Percentiles rank a stretch among this genome's conserved stretches.
Evolutionary conservation across 2,113 vertebrate species (phyloP).

Genomic region (Galbula dea): DNA sequence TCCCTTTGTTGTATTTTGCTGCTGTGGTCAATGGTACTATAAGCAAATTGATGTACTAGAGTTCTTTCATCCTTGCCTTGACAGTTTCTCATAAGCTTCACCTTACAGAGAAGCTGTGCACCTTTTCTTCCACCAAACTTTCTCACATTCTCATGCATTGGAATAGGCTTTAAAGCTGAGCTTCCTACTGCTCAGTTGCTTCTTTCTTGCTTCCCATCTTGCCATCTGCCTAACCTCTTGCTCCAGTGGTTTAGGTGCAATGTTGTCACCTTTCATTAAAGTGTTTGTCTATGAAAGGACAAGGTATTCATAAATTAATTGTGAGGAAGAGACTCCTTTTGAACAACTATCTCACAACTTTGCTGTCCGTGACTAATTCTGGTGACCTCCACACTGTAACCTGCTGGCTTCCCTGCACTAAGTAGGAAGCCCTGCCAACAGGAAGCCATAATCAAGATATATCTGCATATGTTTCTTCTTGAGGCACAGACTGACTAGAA

Average conservation of each 20-base stretch:
- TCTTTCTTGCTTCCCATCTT: background rate
- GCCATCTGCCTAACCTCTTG: background rate
- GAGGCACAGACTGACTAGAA: background rate
- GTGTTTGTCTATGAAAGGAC: background rate
- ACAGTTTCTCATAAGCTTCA: background rate
- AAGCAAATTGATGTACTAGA: background rate
- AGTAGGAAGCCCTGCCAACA: background rate
- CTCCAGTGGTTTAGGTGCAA: background rate
- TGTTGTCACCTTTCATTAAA: conserved; percentile 1
- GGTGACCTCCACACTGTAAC: background rate
- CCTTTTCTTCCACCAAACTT: background rate
- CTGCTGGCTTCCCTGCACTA: background rate
- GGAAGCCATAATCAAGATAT: background rate
- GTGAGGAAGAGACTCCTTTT: background rate
- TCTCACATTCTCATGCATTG: background rate
- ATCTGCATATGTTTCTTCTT: background rate
- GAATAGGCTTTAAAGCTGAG: background rate
- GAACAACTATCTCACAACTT: background rate
- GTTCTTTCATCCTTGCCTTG: background rate
- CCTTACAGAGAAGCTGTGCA: background rate
- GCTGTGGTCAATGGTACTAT: background rate
- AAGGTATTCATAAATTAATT: background rate
- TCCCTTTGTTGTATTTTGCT: background rate
- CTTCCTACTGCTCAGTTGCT: background rate
- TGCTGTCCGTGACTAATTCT: background rate